phyloP scores from a whole-genome alignment of 2,113 vertebrate species.

The Pungitius pungitius region DNA sequence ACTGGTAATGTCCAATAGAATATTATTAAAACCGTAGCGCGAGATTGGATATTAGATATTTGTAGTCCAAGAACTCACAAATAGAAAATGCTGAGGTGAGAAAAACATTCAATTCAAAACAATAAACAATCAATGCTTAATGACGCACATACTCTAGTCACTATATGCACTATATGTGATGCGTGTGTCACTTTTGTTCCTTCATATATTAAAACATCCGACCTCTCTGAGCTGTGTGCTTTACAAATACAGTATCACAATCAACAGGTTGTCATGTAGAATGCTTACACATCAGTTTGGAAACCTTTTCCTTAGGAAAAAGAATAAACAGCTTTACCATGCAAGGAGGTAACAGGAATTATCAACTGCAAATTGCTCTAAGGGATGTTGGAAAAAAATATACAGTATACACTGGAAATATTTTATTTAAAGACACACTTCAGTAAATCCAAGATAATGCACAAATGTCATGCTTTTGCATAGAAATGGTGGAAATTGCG shows the following conservation, averaged over 20 bases:
- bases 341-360: slow-evolving; percentile 72
- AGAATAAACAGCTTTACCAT: slow-evolving; percentile 80
- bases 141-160: slow-evolving; percentile 40
- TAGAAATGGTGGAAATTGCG: slow-evolving; percentile 64
- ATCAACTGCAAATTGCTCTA: slow-evolving; percentile 52
- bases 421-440: slow-evolving; percentile 51
- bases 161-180: slow-evolving; percentile 34
- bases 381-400: slow-evolving; percentile 49
- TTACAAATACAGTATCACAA: slow-evolving; percentile 54
- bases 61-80: slow-evolving; percentile 10
- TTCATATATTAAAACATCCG: slow-evolving; percentile 38
- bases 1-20: slow-evolving; percentile 7
- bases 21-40: neutral
- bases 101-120: slow-evolving; percentile 52
- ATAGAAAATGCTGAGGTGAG: slow-evolving; percentile 42
- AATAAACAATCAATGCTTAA: slow-evolving; percentile 36
- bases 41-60: slow-evolving; percentile 14
- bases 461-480: slow-evolving; percentile 76
- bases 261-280: slow-evolving; percentile 64
- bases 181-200: slow-evolving; percentile 23
- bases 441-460: slow-evolving; percentile 60
- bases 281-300: slow-evolving; percentile 74
- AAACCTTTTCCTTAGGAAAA: slow-evolving; percentile 83
- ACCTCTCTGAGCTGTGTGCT: slow-evolving; percentile 17
- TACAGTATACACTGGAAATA: slow-evolving; percentile 52